These are phyloP conservation scores for Pipistrellus pipistrellus DNA, from an alignment of 2,797 vertebrate genomes.

Conservation along the genomic window DNA sequence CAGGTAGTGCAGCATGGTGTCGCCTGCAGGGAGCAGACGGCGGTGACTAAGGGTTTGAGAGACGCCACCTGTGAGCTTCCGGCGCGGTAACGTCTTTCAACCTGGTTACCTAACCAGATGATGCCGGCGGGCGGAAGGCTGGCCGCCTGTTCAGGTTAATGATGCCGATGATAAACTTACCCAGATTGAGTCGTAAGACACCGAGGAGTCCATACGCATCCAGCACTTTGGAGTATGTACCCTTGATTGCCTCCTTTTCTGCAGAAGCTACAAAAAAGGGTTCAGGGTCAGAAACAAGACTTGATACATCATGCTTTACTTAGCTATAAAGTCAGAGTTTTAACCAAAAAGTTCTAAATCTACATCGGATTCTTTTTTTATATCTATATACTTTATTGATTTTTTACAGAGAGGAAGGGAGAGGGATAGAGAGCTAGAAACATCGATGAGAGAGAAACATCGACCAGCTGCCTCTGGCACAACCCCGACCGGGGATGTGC, in stretches of 20 bases:
- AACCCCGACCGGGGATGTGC: too few relatives aligned
- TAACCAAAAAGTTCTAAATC: slow-evolving; percentile 50
- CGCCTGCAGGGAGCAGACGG: slow-evolving; percentile 89
- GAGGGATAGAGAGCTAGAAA: too few relatives aligned
- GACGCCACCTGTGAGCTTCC: too few relatives aligned
- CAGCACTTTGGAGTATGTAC: slow-evolving; percentile 94
- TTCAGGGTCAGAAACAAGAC: slow-evolving; percentile 46
- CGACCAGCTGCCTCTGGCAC: too few relatives aligned
- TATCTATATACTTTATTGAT: too few relatives aligned
- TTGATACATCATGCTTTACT: slow-evolving; percentile 28
- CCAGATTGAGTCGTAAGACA: slow-evolving; percentile 96
- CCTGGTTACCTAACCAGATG: fast-evolving
- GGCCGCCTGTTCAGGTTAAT: not conserved
- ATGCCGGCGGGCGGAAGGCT: too few relatives aligned
- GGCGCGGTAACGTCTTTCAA: too few relatives aligned
- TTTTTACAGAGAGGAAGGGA: too few relatives aligned
- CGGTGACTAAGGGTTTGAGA: not conserved
- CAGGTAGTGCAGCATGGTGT: slow-evolving; percentile 96
- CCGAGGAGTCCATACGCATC: slow-evolving; percentile 98
- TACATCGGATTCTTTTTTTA: not conserved
- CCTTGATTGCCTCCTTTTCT: slow-evolving; percentile 98
- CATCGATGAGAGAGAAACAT: too few relatives aligned
- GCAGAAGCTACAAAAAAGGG: slow-evolving; percentile 91
- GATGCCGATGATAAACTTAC: slow-evolving; percentile 88
- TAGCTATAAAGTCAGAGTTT: slow-evolving; percentile 39